Percentiles rank a stretch among this genome's conserved stretches.
phyloP scores from a whole-genome alignment of 35 echinoderm and acorn worm genomes.

The Ophiothrix spiculata region DNA sequence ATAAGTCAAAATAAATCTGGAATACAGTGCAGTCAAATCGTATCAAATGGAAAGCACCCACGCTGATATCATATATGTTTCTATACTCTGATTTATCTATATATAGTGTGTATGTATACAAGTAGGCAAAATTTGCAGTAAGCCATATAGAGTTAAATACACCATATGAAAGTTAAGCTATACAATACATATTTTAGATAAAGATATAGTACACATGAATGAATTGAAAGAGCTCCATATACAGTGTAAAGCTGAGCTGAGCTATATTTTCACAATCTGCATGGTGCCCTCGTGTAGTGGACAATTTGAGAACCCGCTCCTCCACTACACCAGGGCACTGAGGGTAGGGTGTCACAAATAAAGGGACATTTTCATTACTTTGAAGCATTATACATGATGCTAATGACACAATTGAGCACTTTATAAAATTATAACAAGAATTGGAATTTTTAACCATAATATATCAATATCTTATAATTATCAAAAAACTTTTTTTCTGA shows the following conservation, averaged over 20 bases:
- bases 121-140: conserved; percentile 6
- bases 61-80: conserved; percentile 1
- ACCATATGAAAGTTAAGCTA: conserved; percentile 9
- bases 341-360: not conserved
- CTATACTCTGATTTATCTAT: not conserved
- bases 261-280: not conserved
- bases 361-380: conserved; percentile 3
- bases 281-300: not conserved
- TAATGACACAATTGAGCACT: too few species aligned
- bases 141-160: conserved; percentile 12
- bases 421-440: too few species aligned
- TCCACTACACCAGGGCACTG: not conserved
- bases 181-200: conserved; percentile 7
- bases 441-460: too few species aligned
- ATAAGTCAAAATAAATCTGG: not conserved
- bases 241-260: conserved; percentile 6
- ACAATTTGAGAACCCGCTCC: not conserved
- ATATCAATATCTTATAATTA: too few species aligned
- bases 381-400: too few species aligned
- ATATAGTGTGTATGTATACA: conserved; percentile 2
- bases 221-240: conserved; percentile 11
- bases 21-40: conserved; percentile 3
- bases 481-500: too few species aligned
- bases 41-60: conserved; percentile 7
- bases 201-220: conserved; percentile 6